Evolutionary conservation across 2,888 invertebrate genomes (phyloP), one percentile per base, ranked within the genome.

Genomic region (Metellina segmentata): DNA sequence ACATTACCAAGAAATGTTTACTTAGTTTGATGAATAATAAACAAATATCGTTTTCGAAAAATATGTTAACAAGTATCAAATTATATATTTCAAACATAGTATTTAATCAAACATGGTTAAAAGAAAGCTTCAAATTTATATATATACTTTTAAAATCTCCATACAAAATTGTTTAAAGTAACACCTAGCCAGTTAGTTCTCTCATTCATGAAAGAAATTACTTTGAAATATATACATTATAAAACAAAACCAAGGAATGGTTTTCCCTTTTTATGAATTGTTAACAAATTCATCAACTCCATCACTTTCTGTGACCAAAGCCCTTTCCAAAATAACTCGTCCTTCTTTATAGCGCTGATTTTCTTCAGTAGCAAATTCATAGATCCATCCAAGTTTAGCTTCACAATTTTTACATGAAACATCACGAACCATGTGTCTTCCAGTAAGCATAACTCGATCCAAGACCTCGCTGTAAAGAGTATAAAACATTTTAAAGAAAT

Each of bases 281-380:
- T 69, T 86, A 81, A 90, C 72, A 90, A 86, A 85, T 51, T 96
- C 96, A 92, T 96, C 96, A 95, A 97, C 96, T 11, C 99, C 99
- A 95, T 99, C 99, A 93, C 97, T 97, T 95, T 99, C 99, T 6
- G 98, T 98, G 49, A 99, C 98, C 16, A 99, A 96, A n/a, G 99
- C 99, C 93, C 99, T 96, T 95, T 99, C 99, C 92, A 99, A 95
- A 94, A 99, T 99, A n/a, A 94, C 93, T 78, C 93, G 90, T 16
- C 94, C 94, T 92, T 94, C 95, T 94, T 96, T 96, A 92, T 95
- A 95, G n/a, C 98, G 97, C 95, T 99, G 99, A 94, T 97, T 98
- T 93, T 99, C 99, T 94, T 99, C 99, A 4, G 98, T 98, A 6
- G 99, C 99, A 96, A 98, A 99, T 95, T 99, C 99, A 95, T 99